Evolutionary conservation across 2,797 vertebrate genomes (phyloP).

Genomic region (Tauraco hartlaubi): DNA sequence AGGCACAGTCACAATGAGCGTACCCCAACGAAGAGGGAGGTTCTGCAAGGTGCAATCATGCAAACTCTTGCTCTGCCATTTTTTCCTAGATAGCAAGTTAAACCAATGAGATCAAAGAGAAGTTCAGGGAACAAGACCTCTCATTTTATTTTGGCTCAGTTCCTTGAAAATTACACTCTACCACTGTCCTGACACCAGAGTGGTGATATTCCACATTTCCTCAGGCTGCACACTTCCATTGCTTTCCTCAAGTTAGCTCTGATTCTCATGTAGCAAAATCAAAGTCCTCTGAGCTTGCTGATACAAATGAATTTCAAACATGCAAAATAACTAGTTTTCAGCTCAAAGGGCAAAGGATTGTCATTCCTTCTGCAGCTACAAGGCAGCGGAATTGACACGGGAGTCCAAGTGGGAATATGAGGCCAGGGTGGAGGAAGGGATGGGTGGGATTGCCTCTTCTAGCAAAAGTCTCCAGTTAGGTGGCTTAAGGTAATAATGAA

Average conservation of each 20-base stretch:
- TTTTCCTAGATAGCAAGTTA: not conserved
- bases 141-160: not conserved
- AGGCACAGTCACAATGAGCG: rapidly evolving
- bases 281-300: not conserved
- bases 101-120: not conserved
- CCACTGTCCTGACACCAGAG: not conserved
- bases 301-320: not conserved
- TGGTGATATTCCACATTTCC: not conserved
- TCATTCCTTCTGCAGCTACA: not conserved
- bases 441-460: not conserved
- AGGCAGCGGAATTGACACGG: rapidly evolving
- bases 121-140: not conserved
- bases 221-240: not conserved
- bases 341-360: not conserved
- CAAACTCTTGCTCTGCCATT: rapidly evolving
- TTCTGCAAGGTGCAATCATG: rapidly evolving
- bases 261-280: not conserved
- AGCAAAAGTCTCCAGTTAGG: not conserved
- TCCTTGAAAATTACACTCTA: not conserved
- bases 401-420: not conserved
- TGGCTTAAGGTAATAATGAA: not conserved
- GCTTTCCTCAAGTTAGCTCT: not conserved
- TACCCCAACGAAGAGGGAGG: rapidly evolving
- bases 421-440: not conserved
- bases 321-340: not conserved